Evolutionary conservation across 2,797 vertebrate species (phyloP).

Genomic region (Girardinus metallicus): DNA sequence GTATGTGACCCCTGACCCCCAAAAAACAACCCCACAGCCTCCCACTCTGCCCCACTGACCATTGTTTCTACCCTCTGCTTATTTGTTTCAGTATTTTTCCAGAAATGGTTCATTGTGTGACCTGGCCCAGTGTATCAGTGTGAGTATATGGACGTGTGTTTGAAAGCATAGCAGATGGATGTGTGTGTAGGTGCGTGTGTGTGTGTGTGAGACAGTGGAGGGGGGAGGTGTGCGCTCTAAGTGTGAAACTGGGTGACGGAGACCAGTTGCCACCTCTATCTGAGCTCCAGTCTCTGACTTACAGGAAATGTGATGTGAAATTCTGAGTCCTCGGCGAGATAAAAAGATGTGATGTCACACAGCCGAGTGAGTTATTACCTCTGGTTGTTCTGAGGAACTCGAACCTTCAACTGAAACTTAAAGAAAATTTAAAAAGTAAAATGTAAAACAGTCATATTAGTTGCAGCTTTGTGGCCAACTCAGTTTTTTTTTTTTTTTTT

Average conservation of each 20-base stretch:
- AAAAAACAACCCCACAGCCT: background rate
- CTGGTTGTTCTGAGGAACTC: background rate
- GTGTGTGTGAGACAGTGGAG: background rate
- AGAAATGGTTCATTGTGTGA: conserved; percentile 76
- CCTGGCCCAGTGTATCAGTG: conserved; percentile 8
- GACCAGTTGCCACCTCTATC: conserved; percentile 10
- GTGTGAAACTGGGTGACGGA: conserved; percentile 36
- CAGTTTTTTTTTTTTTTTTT: no score
- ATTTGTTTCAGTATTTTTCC: conserved; percentile 74
- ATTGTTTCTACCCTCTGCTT: conserved; percentile 60
- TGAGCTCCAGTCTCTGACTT: conserved; percentile 11
- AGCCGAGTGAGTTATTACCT: background rate
- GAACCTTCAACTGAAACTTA: background rate
- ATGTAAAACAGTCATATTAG: background rate
- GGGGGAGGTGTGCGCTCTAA: conserved; percentile 3
- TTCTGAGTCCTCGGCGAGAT: background rate
- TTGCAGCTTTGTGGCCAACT: background rate
- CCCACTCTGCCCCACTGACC: conserved; percentile 48
- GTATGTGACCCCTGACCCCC: background rate
- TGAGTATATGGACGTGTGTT: conserved; percentile 8
- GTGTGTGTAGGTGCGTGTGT: background rate
- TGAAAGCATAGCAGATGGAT: background rate
- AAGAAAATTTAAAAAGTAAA: background rate
- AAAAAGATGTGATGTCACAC: background rate
- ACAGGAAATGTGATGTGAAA: conserved; percentile 37